Conservation (phyloP, 2,113 vertebrate genomes). For the Phyllopteryx taeniolatus region DNA sequence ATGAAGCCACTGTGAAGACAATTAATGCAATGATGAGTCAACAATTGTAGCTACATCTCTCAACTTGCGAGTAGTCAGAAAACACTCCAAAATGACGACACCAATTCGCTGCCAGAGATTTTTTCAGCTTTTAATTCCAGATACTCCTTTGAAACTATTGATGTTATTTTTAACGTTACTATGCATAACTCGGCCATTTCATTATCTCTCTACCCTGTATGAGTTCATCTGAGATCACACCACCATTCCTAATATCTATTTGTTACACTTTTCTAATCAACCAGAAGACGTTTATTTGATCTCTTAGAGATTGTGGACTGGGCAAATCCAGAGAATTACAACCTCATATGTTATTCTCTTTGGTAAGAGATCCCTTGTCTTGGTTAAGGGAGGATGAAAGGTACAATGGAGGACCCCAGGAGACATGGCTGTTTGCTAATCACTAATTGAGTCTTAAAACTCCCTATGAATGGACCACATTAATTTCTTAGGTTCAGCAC, state of each 20-base stretch:
- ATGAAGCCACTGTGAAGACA: constrained; percentile 41
- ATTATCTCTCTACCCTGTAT: neutral
- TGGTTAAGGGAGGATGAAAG: constrained; percentile 65
- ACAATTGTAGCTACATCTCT: constrained; percentile 9
- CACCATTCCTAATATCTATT: constrained; percentile 56
- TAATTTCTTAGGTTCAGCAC: constrained; percentile 62
- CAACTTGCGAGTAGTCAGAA: neutral
- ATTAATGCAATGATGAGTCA: constrained; percentile 49
- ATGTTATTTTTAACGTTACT: neutral
- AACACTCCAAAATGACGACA: constrained; percentile 2
- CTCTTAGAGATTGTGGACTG: constrained; percentile 47
- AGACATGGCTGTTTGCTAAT: constrained; percentile 65
- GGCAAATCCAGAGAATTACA: constrained; percentile 60
- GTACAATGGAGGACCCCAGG: constrained; percentile 52
- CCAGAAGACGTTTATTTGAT: constrained; percentile 47
- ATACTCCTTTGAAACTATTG: neutral
- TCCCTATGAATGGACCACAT: constrained; percentile 58
- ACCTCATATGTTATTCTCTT: constrained; percentile 71
- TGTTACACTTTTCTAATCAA: constrained; percentile 58
- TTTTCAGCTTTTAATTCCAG: constrained; percentile 23
- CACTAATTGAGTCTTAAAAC: constrained; percentile 70
- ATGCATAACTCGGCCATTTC: neutral
- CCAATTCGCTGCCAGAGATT: constrained; percentile 5
- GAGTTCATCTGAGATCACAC: constrained; percentile 21
- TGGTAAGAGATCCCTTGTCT: constrained; percentile 54